A percentile compares a stretch with the other conserved stretches of the same genome.
phyloP scores from a whole-genome alignment of 1,140 invertebrate genomes.

The Drosophila bipectinata region DNA sequence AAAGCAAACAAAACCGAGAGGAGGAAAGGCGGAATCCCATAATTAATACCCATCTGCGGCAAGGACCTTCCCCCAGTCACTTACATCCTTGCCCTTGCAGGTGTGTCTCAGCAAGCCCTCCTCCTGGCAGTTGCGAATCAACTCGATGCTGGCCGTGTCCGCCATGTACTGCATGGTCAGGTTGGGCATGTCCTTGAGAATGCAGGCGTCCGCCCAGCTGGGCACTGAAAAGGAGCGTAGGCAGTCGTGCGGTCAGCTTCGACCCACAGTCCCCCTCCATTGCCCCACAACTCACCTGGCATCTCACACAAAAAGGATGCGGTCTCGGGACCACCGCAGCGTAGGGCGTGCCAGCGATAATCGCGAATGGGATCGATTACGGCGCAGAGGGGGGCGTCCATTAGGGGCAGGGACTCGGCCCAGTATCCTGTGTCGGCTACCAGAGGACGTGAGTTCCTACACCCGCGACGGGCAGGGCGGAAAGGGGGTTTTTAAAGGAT shows the following conservation, averaged over 20 bases:
- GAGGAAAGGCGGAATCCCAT: background rate
- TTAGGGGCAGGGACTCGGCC: constrained; percentile 85
- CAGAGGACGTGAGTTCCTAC: constrained; percentile 85
- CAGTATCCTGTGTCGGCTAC: constrained; percentile 87
- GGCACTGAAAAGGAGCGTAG: constrained; percentile 85
- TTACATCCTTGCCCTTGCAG: constrained; percentile 89
- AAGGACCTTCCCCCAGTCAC: constrained; percentile 30
- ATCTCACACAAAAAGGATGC: constrained; percentile 91
- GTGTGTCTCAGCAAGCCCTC: constrained; percentile 91
- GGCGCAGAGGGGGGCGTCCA: constrained; percentile 87
- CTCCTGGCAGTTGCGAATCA: constrained; percentile 92
- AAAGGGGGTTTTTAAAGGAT: background rate
- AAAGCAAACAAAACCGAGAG: background rate
- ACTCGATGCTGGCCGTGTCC: constrained; percentile 91
- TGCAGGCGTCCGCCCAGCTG: constrained; percentile 88
- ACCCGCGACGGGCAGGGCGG: background rate
- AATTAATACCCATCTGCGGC: background rate
- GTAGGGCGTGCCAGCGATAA: constrained; percentile 88
- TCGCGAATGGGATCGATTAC: constrained; percentile 88
- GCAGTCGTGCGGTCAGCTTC: background rate
- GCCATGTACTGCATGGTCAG: constrained; percentile 89
- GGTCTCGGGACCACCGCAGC: constrained; percentile 89
- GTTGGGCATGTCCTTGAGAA: constrained; percentile 88
- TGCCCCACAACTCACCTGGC: constrained; percentile 85
- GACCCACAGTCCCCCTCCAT: too few species aligned